Evolutionary conservation across 2,113 vertebrate genomes (phyloP).

Genomic region (Tupaia tana): DNA sequence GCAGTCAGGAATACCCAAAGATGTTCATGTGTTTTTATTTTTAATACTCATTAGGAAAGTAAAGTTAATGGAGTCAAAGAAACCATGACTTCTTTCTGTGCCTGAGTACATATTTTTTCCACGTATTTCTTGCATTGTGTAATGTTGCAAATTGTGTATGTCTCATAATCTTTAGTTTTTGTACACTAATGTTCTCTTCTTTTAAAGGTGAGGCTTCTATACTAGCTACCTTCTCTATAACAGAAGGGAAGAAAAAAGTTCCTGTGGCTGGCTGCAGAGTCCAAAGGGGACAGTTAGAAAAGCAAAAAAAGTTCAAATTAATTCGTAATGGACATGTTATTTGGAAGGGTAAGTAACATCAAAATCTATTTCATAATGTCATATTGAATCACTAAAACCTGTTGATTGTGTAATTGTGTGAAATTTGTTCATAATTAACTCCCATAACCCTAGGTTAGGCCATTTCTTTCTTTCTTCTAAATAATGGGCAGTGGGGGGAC

Average conservation of each 20-base stretch:
- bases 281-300: conserved; percentile 94
- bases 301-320: conserved; percentile 90
- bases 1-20: background rate
- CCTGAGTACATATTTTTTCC: background rate
- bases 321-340: conserved; percentile 86
- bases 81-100: background rate
- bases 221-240: conserved; percentile 90
- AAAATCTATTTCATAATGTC: background rate
- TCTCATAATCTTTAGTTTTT: background rate
- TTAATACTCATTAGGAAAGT: background rate
- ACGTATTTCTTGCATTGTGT: background rate
- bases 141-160: background rate
- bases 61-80: background rate
- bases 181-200: background rate
- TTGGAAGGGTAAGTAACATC: conserved; percentile 93
- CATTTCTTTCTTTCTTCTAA: background rate
- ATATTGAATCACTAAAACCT: background rate
- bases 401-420: background rate
- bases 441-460: background rate
- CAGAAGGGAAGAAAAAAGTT: conserved; percentile 93
- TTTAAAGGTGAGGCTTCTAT: conserved; percentile 93
- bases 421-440: background rate
- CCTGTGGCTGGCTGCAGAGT: conserved; percentile 96
- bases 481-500: too few relatives aligned
- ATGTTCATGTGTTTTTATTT: conserved; percentile 18